Conservation (phyloP, 2,113 vertebrate species). For the Mesembrinibis cayennensis region DNA sequence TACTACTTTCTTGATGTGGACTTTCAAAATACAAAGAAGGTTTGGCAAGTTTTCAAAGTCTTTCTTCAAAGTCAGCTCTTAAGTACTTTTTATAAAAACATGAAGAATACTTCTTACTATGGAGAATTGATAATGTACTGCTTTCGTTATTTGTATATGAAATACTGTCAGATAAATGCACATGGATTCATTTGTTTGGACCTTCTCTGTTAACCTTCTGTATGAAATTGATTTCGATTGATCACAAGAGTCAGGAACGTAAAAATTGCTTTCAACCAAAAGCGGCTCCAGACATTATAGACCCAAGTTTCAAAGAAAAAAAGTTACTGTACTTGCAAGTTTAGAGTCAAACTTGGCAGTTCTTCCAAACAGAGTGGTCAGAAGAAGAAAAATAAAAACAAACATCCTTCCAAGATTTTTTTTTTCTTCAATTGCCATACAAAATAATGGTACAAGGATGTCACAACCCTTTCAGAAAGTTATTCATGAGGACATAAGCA, state of each 20-base stretch:
- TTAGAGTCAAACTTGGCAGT: constrained; percentile 78
- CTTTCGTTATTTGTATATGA: constrained; percentile 74
- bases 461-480: constrained; percentile 62
- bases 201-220: constrained; percentile 67
- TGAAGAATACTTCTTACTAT: constrained; percentile 74
- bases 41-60: constrained; percentile 83
- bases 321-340: constrained; percentile 75
- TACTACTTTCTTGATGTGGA: constrained; percentile 79
- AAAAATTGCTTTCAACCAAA: constrained; percentile 70
- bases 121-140: constrained; percentile 75
- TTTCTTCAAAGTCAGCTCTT: constrained; percentile 80
- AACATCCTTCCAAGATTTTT: constrained; percentile 72
- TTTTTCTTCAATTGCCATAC: constrained; percentile 67
- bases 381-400: constrained; percentile 74
- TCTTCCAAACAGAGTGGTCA: constrained; percentile 75
- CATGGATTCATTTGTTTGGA: constrained; percentile 67
- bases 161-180: constrained; percentile 69
- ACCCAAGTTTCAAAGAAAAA: constrained; percentile 72
- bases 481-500: constrained; percentile 46
- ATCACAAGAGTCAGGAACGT: constrained; percentile 68
- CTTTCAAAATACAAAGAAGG: constrained; percentile 84
- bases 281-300: constrained; percentile 60
- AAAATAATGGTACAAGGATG: constrained; percentile 69
- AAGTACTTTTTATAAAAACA: constrained; percentile 77
- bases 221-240: constrained; percentile 73